Base-by-base conservation (phyloP, 2,888 invertebrate species). In the Hypercompe scribonia region DNA sequence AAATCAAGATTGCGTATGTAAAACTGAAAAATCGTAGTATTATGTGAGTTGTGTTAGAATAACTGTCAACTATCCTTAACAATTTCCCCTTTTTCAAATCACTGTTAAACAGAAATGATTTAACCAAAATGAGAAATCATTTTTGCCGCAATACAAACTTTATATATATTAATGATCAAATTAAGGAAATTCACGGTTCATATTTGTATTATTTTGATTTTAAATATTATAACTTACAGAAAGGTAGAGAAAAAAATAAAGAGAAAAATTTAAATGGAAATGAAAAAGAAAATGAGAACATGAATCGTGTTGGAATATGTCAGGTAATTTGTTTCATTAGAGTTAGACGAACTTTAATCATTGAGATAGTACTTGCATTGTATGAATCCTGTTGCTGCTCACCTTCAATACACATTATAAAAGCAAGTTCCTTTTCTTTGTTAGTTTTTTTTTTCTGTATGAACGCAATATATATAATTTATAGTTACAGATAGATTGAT, bases 311-410 rank as follows among this genome's bases (percentile, higher is more conserved):
- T 31, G 68, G 68, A 61, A 69, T 69, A 69, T 69, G 68, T 68
- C 68, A 68, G 68, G 68, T 68, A 28, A 61, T 31, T 61, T 61
- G 31, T 61, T 61, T 61, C 31, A 61, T 61, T 61, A 61, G 7
- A 18, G 31, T 61, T 61, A 61, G 7, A 18, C 18, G 18, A 61
- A 18, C 28, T 4, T 58, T 58, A 13, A 4, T 58, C 11, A 46
- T 18, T 15, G 42, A n/a, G 54, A n/a, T 8, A 54, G 10, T 10
- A 54, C 13, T 58, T 58, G 4, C n/a, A 58, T 28, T 54, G 54
- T 3, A 28, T 28, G 28, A 31, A 10, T 28, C 3, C 8, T 24
- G 36, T 21, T 5, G 21, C 5, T 46, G 4, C 46, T 21, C 24
- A 10, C 2, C 24, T 24, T 50, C 24, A 50, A 50, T 21, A 10